Conservation (phyloP, 2,888 invertebrate genomes). For the Hololepta plana region DNA sequence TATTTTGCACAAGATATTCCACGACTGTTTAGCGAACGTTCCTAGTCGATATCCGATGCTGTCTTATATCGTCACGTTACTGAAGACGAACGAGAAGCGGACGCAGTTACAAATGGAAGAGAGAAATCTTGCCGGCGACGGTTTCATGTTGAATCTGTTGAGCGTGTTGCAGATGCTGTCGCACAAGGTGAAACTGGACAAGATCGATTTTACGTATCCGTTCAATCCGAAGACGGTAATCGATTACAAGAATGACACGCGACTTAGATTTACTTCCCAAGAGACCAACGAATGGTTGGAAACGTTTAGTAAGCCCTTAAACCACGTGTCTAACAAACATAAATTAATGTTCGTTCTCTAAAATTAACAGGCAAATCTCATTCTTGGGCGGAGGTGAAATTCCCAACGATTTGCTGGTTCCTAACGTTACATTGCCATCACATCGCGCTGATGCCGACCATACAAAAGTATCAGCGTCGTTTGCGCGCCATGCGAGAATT, state of each 20-base stretch:
- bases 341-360: too few species aligned
- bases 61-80: conserved; percentile 56
- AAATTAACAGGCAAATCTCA: conserved; percentile 33
- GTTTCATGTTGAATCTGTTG: conserved; percentile 87
- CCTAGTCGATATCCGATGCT: conserved; percentile 62
- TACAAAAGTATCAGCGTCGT: conserved; percentile 66
- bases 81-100: conserved; percentile 70
- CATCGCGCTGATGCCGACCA: conserved; percentile 73
- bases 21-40: conserved; percentile 50
- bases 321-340: conserved; percentile 1
- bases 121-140: conserved; percentile 74
- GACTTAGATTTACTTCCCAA: conserved; percentile 65
- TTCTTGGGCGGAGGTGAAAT: conserved; percentile 65
- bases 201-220: conserved; percentile 76
- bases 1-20: conserved; percentile 64
- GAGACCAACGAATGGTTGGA: conserved; percentile 65
- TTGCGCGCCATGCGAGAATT: conserved; percentile 65
- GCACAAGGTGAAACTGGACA: conserved; percentile 75
- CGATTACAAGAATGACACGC: conserved; percentile 59
- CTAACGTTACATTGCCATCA: conserved; percentile 89
- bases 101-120: conserved; percentile 85
- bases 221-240: conserved; percentile 64
- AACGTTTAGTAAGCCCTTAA: conserved; percentile 38
- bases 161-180: conserved; percentile 81
- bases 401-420: conserved; percentile 96